A percentile compares a stretch with the other conserved stretches of the same genome.
Conservation (phyloP, 1,140 invertebrate species). For the Protaetia brevitarsis region DNA sequence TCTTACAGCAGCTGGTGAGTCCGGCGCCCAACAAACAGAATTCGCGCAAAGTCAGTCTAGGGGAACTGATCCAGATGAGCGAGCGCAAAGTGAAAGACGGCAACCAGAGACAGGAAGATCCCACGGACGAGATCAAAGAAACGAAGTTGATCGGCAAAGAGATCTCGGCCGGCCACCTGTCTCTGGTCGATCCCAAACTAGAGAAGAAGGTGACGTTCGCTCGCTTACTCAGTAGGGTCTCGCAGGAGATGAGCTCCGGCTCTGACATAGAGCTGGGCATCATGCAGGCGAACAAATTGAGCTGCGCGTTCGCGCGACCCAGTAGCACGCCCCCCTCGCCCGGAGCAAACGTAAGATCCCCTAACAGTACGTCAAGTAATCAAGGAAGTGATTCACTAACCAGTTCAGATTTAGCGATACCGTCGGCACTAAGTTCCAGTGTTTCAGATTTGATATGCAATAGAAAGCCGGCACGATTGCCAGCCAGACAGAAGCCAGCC, state of each 20-base stretch:
- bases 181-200: slow-evolving; percentile 60
- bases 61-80: slow-evolving; percentile 67
- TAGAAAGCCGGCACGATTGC: slow-evolving; percentile 31
- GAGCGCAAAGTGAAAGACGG: slow-evolving; percentile 52
- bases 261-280: slow-evolving; percentile 62
- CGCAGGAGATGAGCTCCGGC: slow-evolving; percentile 68
- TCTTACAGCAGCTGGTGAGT: slow-evolving; percentile 67
- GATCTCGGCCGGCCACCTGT: slow-evolving; percentile 49
- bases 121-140: slow-evolving; percentile 51
- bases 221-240: slow-evolving; percentile 66
- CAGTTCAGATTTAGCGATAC: slow-evolving; percentile 58
- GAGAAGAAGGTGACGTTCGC: slow-evolving; percentile 77
- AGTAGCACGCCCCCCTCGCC: slow-evolving; percentile 54
- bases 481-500: slow-evolving; percentile 56
- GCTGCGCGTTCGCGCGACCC: slow-evolving; percentile 47
- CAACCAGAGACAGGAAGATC: slow-evolving; percentile 27
- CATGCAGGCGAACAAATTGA: slow-evolving; percentile 44
- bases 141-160: slow-evolving; percentile 53
- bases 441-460: slow-evolving; percentile 44
- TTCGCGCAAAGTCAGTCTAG: slow-evolving; percentile 58
- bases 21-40: slow-evolving; percentile 50
- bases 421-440: slow-evolving; percentile 44
- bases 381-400: slow-evolving; percentile 69
- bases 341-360: slow-evolving; percentile 56
- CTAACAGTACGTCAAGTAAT: slow-evolving; percentile 63